Evolutionary conservation across 2,113 vertebrate species (phyloP).

Genomic region (Anolis carolinensis): DNA sequence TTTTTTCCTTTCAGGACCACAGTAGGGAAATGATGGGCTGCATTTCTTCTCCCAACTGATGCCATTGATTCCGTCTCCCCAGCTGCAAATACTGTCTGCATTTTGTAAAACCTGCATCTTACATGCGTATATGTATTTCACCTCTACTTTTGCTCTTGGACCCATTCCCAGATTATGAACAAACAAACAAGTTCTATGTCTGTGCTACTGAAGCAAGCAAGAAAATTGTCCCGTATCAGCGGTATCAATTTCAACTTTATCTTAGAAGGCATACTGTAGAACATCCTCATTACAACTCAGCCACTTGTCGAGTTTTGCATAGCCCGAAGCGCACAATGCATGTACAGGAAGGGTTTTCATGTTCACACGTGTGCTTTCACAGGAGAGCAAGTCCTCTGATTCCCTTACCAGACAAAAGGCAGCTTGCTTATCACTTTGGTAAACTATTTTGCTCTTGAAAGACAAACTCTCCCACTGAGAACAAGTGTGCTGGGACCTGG

Average conservation of each 20-base stretch:
- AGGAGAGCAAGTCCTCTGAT: slow-evolving; percentile 38
- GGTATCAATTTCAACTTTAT: background rate
- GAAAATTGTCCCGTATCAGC: background rate
- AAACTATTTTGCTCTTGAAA: slow-evolving; percentile 46
- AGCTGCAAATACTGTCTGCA: background rate
- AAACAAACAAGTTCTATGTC: background rate
- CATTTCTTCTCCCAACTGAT: background rate
- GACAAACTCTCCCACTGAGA: slow-evolving; percentile 36
- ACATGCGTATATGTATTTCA: background rate
- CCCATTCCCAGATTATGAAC: background rate
- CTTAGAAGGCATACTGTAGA: slow-evolving; percentile 45
- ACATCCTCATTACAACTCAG: slow-evolving; percentile 48
- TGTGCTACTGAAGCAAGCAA: background rate
- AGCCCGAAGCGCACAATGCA: slow-evolving; percentile 6
- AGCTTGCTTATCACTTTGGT: slow-evolving; percentile 24
- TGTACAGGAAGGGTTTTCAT: slow-evolving; percentile 22
- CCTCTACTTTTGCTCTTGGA: background rate
- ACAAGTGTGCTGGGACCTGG: background rate
- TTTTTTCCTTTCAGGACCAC: background rate
- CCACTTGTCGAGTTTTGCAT: slow-evolving; percentile 40
- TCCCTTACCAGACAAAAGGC: slow-evolving; percentile 10
- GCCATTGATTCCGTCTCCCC: background rate
- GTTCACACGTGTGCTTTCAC: slow-evolving; percentile 32
- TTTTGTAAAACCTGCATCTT: background rate
- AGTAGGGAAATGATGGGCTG: background rate